Percentiles rank a stretch among this genome's conserved stretches.
Conservation (phyloP, 2,797 vertebrate genomes). For the Sandelia bainsii region DNA sequence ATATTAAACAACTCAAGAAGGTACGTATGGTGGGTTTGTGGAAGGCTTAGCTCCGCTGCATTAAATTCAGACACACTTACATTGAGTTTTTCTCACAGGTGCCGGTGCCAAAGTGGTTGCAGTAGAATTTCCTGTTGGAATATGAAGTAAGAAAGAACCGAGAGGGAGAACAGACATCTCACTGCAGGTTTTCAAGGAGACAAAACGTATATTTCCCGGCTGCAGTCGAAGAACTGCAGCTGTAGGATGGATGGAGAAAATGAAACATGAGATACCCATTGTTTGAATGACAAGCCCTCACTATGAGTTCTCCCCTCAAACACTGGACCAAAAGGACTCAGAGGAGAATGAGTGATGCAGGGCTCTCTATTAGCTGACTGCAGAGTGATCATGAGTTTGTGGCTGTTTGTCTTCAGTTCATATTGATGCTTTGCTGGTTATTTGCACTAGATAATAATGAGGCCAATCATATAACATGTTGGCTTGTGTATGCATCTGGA, state of each 20-base stretch:
- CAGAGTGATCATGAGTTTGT: constrained; percentile 52
- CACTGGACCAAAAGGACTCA: constrained; percentile 80
- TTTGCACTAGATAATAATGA: constrained; percentile 85
- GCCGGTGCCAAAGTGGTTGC: constrained; percentile 85
- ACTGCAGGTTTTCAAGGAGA: constrained; percentile 45
- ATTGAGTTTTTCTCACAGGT: constrained; percentile 72
- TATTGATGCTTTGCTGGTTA: constrained; percentile 80
- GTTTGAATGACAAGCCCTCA: constrained; percentile 61
- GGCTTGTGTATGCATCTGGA: constrained; percentile 64
- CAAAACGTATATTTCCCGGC: constrained; percentile 54
- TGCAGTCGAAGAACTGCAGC: constrained; percentile 53
- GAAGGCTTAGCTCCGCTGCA: not conserved
- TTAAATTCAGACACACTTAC: constrained; percentile 15
- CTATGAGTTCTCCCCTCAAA: constrained; percentile 75
- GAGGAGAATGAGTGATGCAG: constrained; percentile 68
- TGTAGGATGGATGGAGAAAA: constrained; percentile 42
- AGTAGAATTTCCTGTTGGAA: constrained; percentile 69
- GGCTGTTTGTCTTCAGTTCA: constrained; percentile 63
- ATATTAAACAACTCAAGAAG: constrained; percentile 93
- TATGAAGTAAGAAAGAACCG: constrained; percentile 36
- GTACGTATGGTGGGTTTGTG: constrained; percentile 65
- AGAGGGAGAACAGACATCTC: constrained; percentile 73
- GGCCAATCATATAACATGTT: constrained; percentile 69
- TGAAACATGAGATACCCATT: constrained; percentile 46
- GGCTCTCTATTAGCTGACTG: constrained; percentile 37